Evolutionary conservation across 2,113 vertebrate species (phyloP).

Genomic region (Takifugu bimaculatus): DNA sequence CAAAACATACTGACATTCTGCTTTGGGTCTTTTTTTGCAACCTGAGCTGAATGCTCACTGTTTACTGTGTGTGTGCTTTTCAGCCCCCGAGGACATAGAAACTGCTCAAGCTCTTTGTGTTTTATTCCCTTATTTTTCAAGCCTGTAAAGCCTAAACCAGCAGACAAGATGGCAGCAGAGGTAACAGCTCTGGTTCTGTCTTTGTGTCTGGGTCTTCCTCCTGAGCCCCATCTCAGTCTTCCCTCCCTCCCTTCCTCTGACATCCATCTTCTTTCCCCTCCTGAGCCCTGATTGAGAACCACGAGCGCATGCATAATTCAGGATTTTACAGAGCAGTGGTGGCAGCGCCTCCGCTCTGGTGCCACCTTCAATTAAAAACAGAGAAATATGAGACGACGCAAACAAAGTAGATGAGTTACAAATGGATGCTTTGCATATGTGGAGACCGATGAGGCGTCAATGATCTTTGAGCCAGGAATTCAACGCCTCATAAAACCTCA

Average conservation of each 20-base stretch:
- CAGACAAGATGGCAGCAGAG: neutral
- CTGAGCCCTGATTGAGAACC: constrained; percentile 29
- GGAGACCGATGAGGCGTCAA: neutral
- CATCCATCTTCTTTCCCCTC: constrained; percentile 28
- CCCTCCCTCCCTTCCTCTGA: constrained; percentile 33
- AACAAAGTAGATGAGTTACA: neutral
- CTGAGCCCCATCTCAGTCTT: neutral
- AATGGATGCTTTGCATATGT: neutral
- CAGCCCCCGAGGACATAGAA: neutral
- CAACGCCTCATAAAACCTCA: too few relatives aligned
- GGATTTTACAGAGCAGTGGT: constrained; percentile 21
- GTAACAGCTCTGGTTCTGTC: neutral
- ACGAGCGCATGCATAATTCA: constrained; percentile 53
- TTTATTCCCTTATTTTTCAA: constrained; percentile 5
- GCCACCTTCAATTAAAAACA: constrained; percentile 21
- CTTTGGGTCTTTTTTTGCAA: constrained; percentile 4
- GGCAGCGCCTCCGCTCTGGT: constrained; percentile 28
- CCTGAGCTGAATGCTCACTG: neutral
- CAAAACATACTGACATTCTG: neutral
- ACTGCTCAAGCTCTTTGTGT: constrained; percentile 8
- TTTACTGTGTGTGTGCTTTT: constrained; percentile 15
- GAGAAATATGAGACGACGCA: neutral
- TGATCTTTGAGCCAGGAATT: neutral
- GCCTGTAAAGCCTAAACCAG: constrained; percentile 1
- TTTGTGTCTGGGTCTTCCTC: neutral